Conservation (phyloP, 2,113 vertebrate species). For the Anas platyrhynchos region DNA sequence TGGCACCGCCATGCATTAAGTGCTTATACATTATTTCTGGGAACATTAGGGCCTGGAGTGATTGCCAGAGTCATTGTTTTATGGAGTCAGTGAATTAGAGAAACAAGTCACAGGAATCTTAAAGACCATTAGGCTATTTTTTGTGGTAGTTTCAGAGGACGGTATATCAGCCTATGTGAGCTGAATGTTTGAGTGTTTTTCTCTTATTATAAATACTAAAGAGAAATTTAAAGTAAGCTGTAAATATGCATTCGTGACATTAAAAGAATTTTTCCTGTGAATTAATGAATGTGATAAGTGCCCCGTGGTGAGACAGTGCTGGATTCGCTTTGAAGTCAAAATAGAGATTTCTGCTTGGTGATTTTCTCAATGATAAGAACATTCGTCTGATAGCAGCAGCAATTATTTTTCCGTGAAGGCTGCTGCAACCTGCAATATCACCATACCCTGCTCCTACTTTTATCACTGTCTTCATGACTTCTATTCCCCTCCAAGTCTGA, state of each 20-base stretch:
- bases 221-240: slow-evolving; percentile 47
- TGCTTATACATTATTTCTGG: slow-evolving; percentile 42
- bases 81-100: slow-evolving; percentile 47
- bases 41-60: slow-evolving; percentile 36
- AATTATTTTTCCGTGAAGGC: slow-evolving; percentile 49
- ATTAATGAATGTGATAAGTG: slow-evolving; percentile 63
- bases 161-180: neutral
- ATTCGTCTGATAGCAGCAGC: neutral
- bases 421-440: slow-evolving; percentile 6
- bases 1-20: slow-evolving; percentile 1
- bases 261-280: slow-evolving; percentile 54
- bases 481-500: neutral
- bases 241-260: slow-evolving; percentile 47
- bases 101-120: neutral
- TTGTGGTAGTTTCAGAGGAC: slow-evolving; percentile 13
- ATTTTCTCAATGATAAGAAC: slow-evolving; percentile 39
- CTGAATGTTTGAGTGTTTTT: neutral
- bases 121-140: slow-evolving; percentile 11
- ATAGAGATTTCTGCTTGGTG: slow-evolving; percentile 30
- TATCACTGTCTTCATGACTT: neutral
- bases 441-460: slow-evolving; percentile 1
- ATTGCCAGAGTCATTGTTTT: slow-evolving; percentile 56
- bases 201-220: slow-evolving; percentile 35
- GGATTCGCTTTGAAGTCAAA: slow-evolving; percentile 62
- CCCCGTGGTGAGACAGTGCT: slow-evolving; percentile 18